These are phyloP conservation scores for Spisula solida DNA, from an alignment of 2,888 invertebrate species.

Conservation along the genomic window DNA sequence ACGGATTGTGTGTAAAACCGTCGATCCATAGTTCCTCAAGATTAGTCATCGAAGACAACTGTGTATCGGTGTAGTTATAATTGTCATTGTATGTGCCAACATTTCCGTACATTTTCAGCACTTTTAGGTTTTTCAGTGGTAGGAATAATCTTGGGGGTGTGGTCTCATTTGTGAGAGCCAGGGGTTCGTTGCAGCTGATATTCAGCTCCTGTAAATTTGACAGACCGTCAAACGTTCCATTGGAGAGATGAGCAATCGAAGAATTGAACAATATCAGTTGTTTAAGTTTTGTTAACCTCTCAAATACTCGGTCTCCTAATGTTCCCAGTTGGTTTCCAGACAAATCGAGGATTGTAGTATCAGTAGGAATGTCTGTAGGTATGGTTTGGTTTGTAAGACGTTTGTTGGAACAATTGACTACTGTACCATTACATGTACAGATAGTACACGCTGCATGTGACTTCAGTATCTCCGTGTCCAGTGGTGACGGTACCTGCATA, in stretches of 20 bases:
- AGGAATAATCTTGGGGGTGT: slow-evolving; percentile 30
- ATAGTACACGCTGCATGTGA: no score
- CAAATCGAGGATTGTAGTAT: slow-evolving; percentile 23
- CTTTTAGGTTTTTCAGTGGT: slow-evolving; percentile 14
- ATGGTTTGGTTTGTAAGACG: slow-evolving; percentile 14
- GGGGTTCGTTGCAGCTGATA: slow-evolving; percentile 43
- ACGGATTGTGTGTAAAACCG: slow-evolving; percentile 43
- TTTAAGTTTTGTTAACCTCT: not conserved
- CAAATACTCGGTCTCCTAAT: not conserved
- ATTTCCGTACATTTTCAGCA: slow-evolving; percentile 57
- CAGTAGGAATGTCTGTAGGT: not conserved
- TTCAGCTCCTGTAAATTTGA: slow-evolving; percentile 34
- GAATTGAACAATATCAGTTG: slow-evolving; percentile 36
- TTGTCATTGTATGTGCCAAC: slow-evolving; percentile 41
- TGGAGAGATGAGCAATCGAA: not conserved
- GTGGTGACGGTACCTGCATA: no score
- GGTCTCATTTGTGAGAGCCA: not conserved
- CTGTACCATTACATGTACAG: not conserved
- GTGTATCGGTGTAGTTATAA: slow-evolving; percentile 42
- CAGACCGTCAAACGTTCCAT: slow-evolving; percentile 43
- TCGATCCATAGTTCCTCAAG: slow-evolving; percentile 51
- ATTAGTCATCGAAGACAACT: slow-evolving; percentile 26
- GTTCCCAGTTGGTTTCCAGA: not conserved
- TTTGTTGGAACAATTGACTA: slow-evolving; percentile 35
- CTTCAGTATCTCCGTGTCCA: no score